Base-by-base conservation (phyloP, 2,113 vertebrate genomes). In the Bettongia penicillata region DNA sequence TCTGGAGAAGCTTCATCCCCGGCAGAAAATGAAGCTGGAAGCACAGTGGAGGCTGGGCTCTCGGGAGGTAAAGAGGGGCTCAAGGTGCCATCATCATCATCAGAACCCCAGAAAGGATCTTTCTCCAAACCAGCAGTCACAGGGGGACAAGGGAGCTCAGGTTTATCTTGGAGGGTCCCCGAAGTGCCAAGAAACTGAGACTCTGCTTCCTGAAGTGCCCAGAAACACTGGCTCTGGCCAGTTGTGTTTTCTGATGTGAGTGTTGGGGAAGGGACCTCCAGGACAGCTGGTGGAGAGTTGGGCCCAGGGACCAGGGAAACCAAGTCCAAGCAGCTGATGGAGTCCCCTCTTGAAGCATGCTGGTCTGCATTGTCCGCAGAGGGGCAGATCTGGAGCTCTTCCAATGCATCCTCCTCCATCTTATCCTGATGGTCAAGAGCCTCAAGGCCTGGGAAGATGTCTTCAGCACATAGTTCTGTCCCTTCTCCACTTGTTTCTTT, bases 1-100 rank as follows among this genome's bases (percentile, higher is more conserved):
- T 1, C 98, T 96, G 95, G 53, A 26, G 0, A 61, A n/a, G 53
- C 2, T 3, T 94, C 98, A 97, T 3, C 95, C 96, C 96, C 97
- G 98, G 25, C 84, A 97, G 92, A 98, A 94, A 95, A 96, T 93
- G 51, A 89, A 48, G 97, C 95, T 0, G 95, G 97, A 90, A 98
- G 91, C 68, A 96, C 96, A 49, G 94, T 96, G 22, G 97, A 92
- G 31, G 93, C 96, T 57, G 8, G 95, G 84, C 92, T 97, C 61
- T 31, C 97, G 23, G 89, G 95, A 97, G 93, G 90, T 14, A 89
- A 94, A 91, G 97, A 97, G 93, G 97, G 95, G 37, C 57, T 96
- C 57, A 61, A 91, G 57, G 91, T 14, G 16, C 6, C 37, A 22
- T 6, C 37, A 3, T 95, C 95, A 91, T 96, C 95, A 77, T 95